phyloP scores from a whole-genome alignment of 2,888 invertebrate species.

The Mactromeris polynyma region DNA sequence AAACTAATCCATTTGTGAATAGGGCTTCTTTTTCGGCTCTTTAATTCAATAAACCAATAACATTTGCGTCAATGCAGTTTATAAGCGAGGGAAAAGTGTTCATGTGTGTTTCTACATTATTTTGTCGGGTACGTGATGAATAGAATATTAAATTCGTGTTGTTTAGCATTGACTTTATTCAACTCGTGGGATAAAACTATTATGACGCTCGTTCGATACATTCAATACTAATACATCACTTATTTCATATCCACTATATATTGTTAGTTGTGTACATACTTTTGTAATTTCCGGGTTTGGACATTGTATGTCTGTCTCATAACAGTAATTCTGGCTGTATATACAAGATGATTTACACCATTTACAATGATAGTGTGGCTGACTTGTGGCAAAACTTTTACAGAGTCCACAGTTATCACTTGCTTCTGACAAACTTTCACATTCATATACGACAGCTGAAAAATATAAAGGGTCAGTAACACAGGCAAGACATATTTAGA shows the following conservation, averaged over 20 bases:
- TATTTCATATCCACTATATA: neutral
- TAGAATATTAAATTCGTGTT: too few relatives aligned
- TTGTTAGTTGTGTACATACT: constrained; percentile 19
- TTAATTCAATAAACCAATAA: too few relatives aligned
- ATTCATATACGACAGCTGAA: constrained; percentile 55
- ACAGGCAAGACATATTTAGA: too few relatives aligned
- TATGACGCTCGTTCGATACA: neutral
- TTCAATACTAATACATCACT: too few relatives aligned
- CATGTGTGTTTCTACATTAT: too few relatives aligned
- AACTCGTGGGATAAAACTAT: neutral
- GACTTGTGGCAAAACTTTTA: constrained; percentile 42
- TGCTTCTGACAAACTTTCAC: constrained; percentile 32
- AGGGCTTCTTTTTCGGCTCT: too few relatives aligned
- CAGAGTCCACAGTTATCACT: constrained; percentile 55
- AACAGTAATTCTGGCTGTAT: neutral
- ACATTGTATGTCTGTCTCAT: neutral
- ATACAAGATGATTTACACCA: constrained; percentile 51
- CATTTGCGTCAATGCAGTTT: too few relatives aligned
- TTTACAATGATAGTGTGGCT: constrained; percentile 42
- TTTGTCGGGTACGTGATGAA: too few relatives aligned
- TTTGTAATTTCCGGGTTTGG: constrained; percentile 29
- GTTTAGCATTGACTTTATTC: too few relatives aligned
- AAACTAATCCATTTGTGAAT: too few relatives aligned
- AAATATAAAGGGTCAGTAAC: too few relatives aligned
- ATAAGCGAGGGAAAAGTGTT: too few relatives aligned